phyloP scores from a whole-genome alignment of 2,888 invertebrate genomes.

The Pheosia gnoma region DNA sequence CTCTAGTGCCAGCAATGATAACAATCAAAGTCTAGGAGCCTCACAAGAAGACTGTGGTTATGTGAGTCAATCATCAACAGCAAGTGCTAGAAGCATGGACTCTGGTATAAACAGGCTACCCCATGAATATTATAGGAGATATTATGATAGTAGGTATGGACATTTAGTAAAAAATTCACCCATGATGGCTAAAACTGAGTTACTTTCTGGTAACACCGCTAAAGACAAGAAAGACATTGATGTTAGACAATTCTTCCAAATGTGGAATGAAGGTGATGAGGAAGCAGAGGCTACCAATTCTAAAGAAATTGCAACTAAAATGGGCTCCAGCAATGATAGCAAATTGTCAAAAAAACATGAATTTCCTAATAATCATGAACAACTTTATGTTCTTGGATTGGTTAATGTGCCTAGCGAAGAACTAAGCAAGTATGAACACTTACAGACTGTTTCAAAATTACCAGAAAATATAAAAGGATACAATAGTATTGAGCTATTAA shows the following conservation, averaged over 20 bases:
- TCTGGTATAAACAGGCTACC: slow-evolving; percentile 56
- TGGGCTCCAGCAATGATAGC: slow-evolving; percentile 42
- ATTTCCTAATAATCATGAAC: slow-evolving; percentile 60
- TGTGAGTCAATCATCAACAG: slow-evolving; percentile 76
- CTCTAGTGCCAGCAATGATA: slow-evolving; percentile 74
- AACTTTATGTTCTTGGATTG: slow-evolving; percentile 77
- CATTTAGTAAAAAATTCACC: slow-evolving; percentile 47
- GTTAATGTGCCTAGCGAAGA: slow-evolving; percentile 79
- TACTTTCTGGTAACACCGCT: slow-evolving; percentile 38
- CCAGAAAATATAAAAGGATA: slow-evolving; percentile 82
- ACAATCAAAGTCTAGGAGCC: slow-evolving; percentile 58
- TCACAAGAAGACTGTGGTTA: slow-evolving; percentile 79
- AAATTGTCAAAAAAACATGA: slow-evolving; percentile 50
- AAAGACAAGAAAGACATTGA: slow-evolving; percentile 68
- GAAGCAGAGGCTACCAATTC: slow-evolving; percentile 56
- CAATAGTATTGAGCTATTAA: slow-evolving; percentile 72
- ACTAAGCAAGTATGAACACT: slow-evolving; percentile 78
- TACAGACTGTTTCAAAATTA: slow-evolving; percentile 79
- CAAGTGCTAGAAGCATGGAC: slow-evolving; percentile 74
- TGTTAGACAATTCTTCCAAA: slow-evolving; percentile 78
- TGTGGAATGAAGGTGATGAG: slow-evolving; percentile 82
- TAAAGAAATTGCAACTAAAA: slow-evolving; percentile 53
- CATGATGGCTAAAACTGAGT: slow-evolving; percentile 47
- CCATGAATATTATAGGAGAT: slow-evolving; percentile 63
- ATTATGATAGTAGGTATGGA: slow-evolving; percentile 61